Conservation (phyloP, 2,797 vertebrate genomes). For the Peromyscus attwateri region DNA sequence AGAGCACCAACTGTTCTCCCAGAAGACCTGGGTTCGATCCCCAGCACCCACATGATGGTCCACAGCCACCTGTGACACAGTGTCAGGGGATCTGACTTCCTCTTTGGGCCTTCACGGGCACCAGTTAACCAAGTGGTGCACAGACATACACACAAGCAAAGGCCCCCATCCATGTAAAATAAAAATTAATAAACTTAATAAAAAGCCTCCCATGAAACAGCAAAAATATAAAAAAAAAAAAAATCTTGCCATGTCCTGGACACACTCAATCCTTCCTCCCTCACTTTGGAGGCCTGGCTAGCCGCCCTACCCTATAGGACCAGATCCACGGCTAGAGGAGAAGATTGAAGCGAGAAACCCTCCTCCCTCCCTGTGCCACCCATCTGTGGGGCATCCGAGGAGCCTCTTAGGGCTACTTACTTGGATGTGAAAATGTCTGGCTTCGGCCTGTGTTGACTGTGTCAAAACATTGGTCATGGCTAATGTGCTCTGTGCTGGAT, state of each 20-base stretch:
- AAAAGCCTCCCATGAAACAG: not conserved
- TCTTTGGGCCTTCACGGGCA: not conserved
- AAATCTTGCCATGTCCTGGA: not conserved
- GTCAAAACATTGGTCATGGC: not conserved
- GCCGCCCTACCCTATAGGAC: not conserved
- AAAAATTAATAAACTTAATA: not conserved
- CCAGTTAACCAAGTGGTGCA: not conserved
- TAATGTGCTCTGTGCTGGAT: not conserved
- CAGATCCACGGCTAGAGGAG: not conserved
- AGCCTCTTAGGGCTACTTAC: not conserved
- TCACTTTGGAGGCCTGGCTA: not conserved
- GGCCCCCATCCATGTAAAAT: not conserved
- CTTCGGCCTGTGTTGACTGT: not conserved
- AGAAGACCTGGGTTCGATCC: not conserved
- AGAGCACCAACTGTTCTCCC: not conserved
- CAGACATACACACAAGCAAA: not conserved
- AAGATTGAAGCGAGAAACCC: fast-evolving
- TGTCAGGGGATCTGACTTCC: too few relatives aligned
- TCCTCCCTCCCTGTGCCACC: not conserved
- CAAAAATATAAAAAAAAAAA: not conserved
- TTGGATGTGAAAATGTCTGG: not conserved
- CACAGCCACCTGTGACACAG: not conserved
- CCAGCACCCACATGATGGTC: too few relatives aligned
- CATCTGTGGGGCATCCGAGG: not conserved
- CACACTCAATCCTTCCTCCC: too few relatives aligned